phyloP scores from a whole-genome alignment of 2,113 vertebrate species.

The Balaenoptera acutorostrata region DNA sequence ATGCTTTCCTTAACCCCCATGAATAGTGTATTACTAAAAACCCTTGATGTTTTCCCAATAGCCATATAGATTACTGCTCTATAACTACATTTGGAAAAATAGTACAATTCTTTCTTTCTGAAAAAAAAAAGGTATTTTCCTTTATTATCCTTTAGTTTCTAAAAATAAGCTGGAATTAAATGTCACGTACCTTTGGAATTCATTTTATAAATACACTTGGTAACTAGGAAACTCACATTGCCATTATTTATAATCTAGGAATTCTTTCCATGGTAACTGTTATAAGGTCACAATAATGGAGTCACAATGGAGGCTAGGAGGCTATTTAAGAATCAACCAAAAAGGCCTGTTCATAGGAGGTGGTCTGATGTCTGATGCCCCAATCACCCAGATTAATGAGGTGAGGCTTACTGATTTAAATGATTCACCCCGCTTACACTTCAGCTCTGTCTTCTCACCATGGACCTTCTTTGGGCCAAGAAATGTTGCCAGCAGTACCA shows the following conservation, averaged over 20 bases:
- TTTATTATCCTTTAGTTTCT: constrained; percentile 77
- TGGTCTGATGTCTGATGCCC: neutral
- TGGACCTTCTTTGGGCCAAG: neutral
- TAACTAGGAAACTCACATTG: constrained; percentile 83
- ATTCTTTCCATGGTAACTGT: constrained; percentile 84
- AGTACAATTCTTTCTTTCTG: constrained; percentile 57
- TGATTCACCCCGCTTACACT: neutral
- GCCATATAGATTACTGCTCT: constrained; percentile 56
- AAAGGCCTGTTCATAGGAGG: neutral
- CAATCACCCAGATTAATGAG: neutral
- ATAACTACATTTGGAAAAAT: constrained; percentile 69
- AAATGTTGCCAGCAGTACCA: neutral
- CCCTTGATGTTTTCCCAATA: constrained; percentile 49
- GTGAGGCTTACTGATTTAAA: neutral
- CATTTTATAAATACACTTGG: constrained; percentile 77
- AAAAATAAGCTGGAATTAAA: constrained; percentile 81
- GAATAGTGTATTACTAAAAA: constrained; percentile 50
- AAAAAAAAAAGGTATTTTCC: constrained; percentile 74
- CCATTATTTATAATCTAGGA: constrained; percentile 84
- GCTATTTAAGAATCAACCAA: constrained; percentile 66
- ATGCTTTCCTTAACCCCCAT: constrained; percentile 50
- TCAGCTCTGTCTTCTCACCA: neutral
- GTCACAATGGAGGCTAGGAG: constrained; percentile 68
- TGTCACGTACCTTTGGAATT: constrained; percentile 84
- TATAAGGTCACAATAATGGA: constrained; percentile 76